These are phyloP conservation scores for Cydia amplana DNA, from an alignment of 1,140 invertebrate species.

Conservation along the genomic window DNA sequence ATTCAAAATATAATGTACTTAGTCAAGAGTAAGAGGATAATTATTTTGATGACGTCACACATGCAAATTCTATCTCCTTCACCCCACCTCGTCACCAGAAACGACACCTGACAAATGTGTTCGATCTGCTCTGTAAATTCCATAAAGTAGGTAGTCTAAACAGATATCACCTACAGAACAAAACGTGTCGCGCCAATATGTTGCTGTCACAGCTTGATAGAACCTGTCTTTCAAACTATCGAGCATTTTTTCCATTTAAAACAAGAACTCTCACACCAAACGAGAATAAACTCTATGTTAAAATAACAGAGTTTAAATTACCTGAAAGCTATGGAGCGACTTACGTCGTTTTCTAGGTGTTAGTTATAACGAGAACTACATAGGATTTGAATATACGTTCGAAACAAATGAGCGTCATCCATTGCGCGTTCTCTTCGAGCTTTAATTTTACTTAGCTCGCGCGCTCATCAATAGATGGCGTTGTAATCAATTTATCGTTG, in stretches of 20 bases:
- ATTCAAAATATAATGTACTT: too few relatives aligned
- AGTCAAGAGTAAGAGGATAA: too few relatives aligned
- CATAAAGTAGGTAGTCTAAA: constrained; percentile 56
- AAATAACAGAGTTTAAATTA: constrained; percentile 32
- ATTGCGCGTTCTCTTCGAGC: neutral
- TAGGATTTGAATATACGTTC: constrained; percentile 18
- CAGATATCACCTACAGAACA: constrained; percentile 69
- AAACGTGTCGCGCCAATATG: constrained; percentile 69
- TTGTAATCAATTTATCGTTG: neutral
- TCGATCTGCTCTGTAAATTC: constrained; percentile 38
- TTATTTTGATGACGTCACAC: too few relatives aligned
- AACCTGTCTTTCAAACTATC: constrained; percentile 76
- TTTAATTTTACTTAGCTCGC: constrained; percentile 22
- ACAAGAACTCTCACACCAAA: neutral
- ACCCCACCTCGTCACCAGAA: neutral
- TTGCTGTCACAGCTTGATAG: constrained; percentile 76
- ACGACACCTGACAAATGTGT: constrained; percentile 24
- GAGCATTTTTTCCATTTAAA: constrained; percentile 43
- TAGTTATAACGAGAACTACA: neutral
- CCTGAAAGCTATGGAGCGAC: neutral
- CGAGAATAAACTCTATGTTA: constrained; percentile 42
- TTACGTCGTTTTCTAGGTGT: constrained; percentile 17
- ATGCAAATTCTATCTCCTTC: constrained; percentile 23
- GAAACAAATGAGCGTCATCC: constrained; percentile 6
- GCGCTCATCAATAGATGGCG: constrained; percentile 9